These are phyloP conservation scores for Drosophila neoperkinsi DNA, from an alignment of 2,888 invertebrate species.

Conservation along the genomic window DNA sequence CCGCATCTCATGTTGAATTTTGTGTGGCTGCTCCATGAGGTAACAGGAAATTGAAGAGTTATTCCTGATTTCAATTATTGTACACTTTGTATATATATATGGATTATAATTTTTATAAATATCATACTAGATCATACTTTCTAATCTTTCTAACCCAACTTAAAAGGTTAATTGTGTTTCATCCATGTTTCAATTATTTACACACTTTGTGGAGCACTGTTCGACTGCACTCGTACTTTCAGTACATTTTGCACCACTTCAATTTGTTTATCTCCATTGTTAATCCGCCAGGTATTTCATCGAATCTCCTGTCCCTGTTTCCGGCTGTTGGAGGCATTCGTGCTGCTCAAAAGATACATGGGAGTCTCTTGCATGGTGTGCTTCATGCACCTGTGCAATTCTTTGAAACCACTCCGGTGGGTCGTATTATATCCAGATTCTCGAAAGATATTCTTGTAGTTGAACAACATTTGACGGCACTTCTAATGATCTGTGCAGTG, in stretches of 20 bases:
- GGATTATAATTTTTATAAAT: constrained; percentile 8
- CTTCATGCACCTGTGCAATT: constrained; percentile 87
- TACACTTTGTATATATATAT: background rate
- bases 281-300: constrained; percentile 87
- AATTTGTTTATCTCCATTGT: constrained; percentile 1
- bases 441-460: constrained; percentile 85
- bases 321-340: constrained; percentile 87
- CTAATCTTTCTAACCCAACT: background rate
- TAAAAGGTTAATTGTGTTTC: constrained; percentile 11
- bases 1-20: constrained; percentile 86
- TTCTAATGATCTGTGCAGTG: constrained; percentile 86
- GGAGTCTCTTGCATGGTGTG: constrained; percentile 85
- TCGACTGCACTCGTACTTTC: background rate
- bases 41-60: constrained; percentile 73
- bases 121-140: constrained; percentile 8
- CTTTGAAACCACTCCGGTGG: constrained; percentile 88
- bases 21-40: constrained; percentile 87
- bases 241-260: constrained; percentile 3
- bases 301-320: constrained; percentile 88
- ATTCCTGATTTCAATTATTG: background rate
- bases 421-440: constrained; percentile 87
- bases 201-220: constrained; percentile 11
- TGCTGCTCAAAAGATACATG: constrained; percentile 83
- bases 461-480: constrained; percentile 83
- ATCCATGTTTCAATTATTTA: background rate